Percentiles rank a stretch among this genome's conserved stretches.
Conservation (phyloP, 2,113 vertebrate species). For the Ascaphus truei region DNA sequence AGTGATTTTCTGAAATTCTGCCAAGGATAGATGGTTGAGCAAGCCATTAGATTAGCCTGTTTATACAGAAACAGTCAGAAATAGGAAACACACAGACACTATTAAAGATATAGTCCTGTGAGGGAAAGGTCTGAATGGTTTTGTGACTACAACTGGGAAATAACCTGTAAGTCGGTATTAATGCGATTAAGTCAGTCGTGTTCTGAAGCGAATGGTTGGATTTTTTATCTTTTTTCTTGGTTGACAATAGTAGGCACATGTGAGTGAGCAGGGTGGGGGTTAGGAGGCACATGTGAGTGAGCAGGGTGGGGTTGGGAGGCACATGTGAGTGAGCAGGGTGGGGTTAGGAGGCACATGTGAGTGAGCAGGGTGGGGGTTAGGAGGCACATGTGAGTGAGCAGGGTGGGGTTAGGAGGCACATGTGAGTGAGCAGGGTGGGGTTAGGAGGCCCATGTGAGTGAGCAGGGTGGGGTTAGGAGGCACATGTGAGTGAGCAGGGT, state of each 20-base stretch:
- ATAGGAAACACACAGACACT: slow-evolving; percentile 70
- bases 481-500: no score
- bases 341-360: no score
- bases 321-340: no score
- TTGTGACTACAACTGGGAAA: slow-evolving; percentile 65
- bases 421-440: no score
- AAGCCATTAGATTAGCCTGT: slow-evolving; percentile 75
- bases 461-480: no score
- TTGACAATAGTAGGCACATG: slow-evolving; percentile 62
- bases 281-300: no score
- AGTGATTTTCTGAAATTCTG: slow-evolving; percentile 75
- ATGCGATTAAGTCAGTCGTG: slow-evolving; percentile 62
- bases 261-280: no score
- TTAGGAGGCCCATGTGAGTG: no score
- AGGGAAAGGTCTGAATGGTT: slow-evolving; percentile 64
- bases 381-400: no score
- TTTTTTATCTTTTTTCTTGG: slow-evolving; percentile 55
- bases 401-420: no score
- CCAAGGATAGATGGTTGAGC: slow-evolving; percentile 73
- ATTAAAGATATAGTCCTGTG: slow-evolving; percentile 71
- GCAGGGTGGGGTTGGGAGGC: no score
- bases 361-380: no score
- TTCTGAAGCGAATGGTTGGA: slow-evolving; percentile 54
- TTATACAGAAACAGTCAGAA: slow-evolving; percentile 76
- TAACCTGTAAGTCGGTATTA: slow-evolving; percentile 65